These are phyloP conservation scores for Phorcus lineatus DNA, from an alignment of 2,888 invertebrate species.

Conservation along the genomic window DNA sequence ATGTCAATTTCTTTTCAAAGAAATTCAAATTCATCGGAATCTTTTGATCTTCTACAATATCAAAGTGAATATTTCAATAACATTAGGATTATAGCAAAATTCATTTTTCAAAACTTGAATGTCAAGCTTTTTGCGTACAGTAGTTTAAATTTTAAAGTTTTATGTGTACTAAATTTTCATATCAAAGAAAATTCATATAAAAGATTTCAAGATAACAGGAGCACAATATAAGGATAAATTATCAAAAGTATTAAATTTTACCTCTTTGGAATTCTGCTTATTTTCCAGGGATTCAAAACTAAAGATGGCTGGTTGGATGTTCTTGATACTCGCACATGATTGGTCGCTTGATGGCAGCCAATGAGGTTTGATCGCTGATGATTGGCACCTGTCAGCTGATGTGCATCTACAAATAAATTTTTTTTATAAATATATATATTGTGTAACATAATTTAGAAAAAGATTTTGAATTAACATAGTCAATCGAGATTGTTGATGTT, in stretches of 20 bases:
- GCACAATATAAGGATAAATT: no score
- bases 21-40: not conserved
- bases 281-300: constrained; percentile 50
- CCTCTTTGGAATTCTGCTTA: constrained; percentile 11
- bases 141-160: no score
- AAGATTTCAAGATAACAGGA: no score
- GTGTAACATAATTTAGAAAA: not conserved
- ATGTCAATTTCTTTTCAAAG: no score
- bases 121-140: no score
- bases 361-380: constrained; percentile 54
- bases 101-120: no score
- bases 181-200: no score
- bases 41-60: not conserved
- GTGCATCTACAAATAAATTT: constrained; percentile 46
- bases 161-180: no score
- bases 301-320: constrained; percentile 55
- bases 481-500: not conserved
- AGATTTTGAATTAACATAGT: not conserved
- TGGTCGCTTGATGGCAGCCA: constrained; percentile 60
- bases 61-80: not conserved
- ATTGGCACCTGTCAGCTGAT: constrained; percentile 40
- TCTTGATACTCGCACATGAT: constrained; percentile 61
- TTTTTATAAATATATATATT: no score
- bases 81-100: no score
- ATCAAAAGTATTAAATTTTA: no score